These are phyloP conservation scores for Leptopilina myrica DNA, from an alignment of 2,888 invertebrate genomes.

Conservation along the genomic window DNA sequence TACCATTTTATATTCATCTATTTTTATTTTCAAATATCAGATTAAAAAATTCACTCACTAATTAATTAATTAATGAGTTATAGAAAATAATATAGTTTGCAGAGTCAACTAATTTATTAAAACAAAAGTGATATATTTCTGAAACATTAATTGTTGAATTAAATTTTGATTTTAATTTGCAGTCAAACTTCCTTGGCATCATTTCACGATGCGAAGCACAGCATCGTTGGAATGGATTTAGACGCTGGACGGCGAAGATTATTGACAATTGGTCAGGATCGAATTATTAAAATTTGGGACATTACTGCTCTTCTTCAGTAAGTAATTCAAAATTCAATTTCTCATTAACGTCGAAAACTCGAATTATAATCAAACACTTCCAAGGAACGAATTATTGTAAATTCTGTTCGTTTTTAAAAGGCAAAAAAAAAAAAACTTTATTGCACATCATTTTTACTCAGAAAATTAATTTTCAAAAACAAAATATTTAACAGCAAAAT, in stretches of 20 bases:
- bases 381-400: not conserved
- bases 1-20: not conserved
- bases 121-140: too few species aligned
- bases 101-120: too few species aligned
- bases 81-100: too few species aligned
- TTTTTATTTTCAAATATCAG: not conserved
- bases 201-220: slow-evolving; percentile 97
- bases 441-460: not conserved
- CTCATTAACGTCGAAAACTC: slow-evolving; percentile 31
- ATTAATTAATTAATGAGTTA: too few species aligned
- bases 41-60: not conserved
- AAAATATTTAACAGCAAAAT: too few species aligned
- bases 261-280: slow-evolving; percentile 95
- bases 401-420: not conserved
- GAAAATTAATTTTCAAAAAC: not conserved
- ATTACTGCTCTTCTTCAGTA: slow-evolving; percentile 82
- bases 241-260: slow-evolving; percentile 93
- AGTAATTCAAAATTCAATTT: slow-evolving; percentile 52
- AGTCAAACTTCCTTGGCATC: slow-evolving; percentile 95
- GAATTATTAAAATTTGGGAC: slow-evolving; percentile 96
- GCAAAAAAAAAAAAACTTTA: not conserved
- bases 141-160: too few species aligned
- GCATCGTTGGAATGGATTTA: slow-evolving; percentile 90
- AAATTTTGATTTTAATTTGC: slow-evolving; percentile 69
- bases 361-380: not conserved